Conservation (phyloP, 2,888 invertebrate genomes). For the Taenaris catops region DNA sequence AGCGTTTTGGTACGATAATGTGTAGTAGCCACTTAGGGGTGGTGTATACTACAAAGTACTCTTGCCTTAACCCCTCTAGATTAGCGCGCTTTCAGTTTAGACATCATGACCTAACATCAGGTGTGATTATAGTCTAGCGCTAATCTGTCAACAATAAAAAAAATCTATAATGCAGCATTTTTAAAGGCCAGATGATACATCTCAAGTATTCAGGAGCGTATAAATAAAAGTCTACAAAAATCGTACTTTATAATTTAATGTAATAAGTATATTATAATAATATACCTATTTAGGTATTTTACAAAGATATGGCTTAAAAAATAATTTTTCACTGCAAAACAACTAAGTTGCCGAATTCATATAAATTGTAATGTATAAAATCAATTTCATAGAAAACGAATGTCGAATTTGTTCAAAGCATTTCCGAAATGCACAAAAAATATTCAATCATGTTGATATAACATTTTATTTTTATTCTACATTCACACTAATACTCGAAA, state of each 20-base stretch:
- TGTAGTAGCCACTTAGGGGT: too few relatives aligned
- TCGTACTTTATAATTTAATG: constrained; percentile 73
- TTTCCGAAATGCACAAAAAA: constrained; percentile 29
- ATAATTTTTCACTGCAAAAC: constrained; percentile 51
- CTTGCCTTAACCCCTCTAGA: too few relatives aligned
- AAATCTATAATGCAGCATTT: too few relatives aligned
- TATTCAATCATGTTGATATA: constrained; percentile 15
- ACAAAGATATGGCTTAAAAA: constrained; percentile 58
- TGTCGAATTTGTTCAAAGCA: constrained; percentile 33
- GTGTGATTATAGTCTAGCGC: too few relatives aligned
- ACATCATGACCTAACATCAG: too few relatives aligned
- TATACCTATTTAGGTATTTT: constrained; percentile 59
- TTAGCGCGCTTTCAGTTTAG: too few relatives aligned
- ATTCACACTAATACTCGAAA: constrained; percentile 52
- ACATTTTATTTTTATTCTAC: constrained; percentile 17
- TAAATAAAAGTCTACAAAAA: too few relatives aligned
- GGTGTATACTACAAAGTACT: too few relatives aligned
- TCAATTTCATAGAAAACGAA: constrained; percentile 25
- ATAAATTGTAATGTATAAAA: constrained; percentile 31
- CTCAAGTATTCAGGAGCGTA: too few relatives aligned
- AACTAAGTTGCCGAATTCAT: constrained; percentile 52
- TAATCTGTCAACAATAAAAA: too few relatives aligned
- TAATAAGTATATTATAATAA: constrained; percentile 53
- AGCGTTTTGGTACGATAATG: too few relatives aligned
- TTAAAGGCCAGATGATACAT: too few relatives aligned